Evolutionary conservation across 2,797 vertebrate species (phyloP), one percentile per base, ranked within the genome.

Genomic region (Helicolenus hilgendorfi): DNA sequence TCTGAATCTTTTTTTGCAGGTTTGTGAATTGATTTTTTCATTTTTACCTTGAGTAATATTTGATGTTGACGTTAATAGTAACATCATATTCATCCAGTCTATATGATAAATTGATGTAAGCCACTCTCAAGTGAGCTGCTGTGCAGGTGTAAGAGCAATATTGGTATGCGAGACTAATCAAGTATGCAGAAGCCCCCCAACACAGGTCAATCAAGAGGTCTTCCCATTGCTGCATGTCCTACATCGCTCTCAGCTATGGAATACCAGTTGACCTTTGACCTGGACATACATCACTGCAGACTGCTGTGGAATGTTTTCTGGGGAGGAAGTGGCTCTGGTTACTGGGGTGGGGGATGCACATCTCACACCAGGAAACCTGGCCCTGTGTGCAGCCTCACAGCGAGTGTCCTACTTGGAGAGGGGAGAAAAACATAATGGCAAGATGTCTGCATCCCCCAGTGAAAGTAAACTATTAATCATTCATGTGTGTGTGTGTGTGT

Each of bases 191-290:
- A 53, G 72, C 55, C 53, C 64, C 73, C 73, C 9, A 70, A 81
- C 68, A 83, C 18, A 81, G 81, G 79, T 85, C 87, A 85, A 62
- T 87, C 45, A 85, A 83, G 56, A 74, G 63, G 71, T 85, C 69
- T 93, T 95, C 89, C 92, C 93, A 76, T 83, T 82, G 67, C 86
- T 83, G 69, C 84, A 79, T 85, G 88, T 87, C 84, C 89, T 89
- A 84, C 81, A 74, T 70, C 5, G 41, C 76, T 85, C 81, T 71
- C 10, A 73, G 81, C 84, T 86, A 89, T 95, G 93, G 94, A 94
- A 96, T 92, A 96, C 91, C 83, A 80, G 79, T 87, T 96, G 95
- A 95, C 92, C 96, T 94, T 87, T 96, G 93, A 96, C 95, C 92
- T 87, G 82, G 84, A 91, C 94, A 96, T 94, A 94, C 85, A 96